Percentiles rank a stretch among this genome's conserved stretches.
Evolutionary conservation across 2,797 vertebrate genomes (phyloP).

Genomic region (Graptemys geographica): DNA sequence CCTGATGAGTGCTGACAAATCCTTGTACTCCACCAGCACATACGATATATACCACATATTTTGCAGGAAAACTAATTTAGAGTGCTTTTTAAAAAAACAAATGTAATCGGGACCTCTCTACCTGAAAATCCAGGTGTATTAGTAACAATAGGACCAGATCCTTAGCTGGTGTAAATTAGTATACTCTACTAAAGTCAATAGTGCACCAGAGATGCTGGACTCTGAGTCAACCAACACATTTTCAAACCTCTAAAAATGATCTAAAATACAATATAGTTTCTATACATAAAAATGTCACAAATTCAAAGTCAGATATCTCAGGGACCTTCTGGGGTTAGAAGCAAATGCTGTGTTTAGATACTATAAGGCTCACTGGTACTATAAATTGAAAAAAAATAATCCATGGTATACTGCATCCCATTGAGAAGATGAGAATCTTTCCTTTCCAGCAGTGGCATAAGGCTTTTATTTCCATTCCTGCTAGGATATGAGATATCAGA

Average conservation of each 20-base stretch:
- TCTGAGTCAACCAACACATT: neutral
- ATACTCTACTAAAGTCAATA: neutral
- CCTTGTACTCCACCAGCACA: neutral
- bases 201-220: neutral
- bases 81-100: neutral
- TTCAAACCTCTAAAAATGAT: neutral
- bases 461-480: neutral
- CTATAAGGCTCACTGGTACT: neutral
- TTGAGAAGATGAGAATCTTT: neutral
- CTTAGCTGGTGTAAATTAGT: neutral
- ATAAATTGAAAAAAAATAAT: neutral
- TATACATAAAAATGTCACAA: neutral
- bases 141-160: neutral
- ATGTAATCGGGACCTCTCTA: neutral
- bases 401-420: neutral
- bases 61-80: neutral
- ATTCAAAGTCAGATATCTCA: neutral
- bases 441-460: neutral
- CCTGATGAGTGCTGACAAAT: neutral
- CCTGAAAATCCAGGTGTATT: neutral
- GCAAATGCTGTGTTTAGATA: neutral
- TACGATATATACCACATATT: neutral
- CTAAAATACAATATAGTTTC: neutral
- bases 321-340: neutral
- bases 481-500: neutral